Evolutionary conservation across 2,888 invertebrate genomes (phyloP).

Genomic region (Periphyllus acericola): DNA sequence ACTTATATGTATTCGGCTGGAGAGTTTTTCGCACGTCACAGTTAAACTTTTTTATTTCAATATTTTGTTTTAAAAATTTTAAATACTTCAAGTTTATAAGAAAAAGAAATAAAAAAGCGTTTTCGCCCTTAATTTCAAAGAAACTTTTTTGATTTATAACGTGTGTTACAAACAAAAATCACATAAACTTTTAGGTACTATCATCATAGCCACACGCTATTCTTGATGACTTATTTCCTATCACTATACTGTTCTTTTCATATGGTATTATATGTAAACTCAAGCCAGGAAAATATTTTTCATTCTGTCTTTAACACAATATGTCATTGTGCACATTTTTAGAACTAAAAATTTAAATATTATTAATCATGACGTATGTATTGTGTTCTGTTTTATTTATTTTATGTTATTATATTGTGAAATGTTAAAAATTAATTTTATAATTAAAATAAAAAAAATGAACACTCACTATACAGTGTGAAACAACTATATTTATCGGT

Average conservation of each 20-base stretch:
- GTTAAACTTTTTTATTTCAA: background rate
- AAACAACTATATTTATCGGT: background rate
- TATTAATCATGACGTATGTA: background rate
- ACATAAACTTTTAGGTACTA: background rate
- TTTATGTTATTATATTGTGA: background rate
- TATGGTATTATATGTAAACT: background rate
- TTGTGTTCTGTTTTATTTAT: background rate
- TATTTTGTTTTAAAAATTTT: background rate
- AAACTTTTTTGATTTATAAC: slow-evolving; percentile 31
- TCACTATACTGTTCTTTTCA: background rate
- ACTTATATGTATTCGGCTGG: too few relatives aligned
- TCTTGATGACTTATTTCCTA: background rate
- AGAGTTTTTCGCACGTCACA: background rate
- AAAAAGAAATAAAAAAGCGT: background rate
- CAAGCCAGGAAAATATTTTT: background rate
- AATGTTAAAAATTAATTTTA: background rate
- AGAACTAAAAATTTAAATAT: background rate
- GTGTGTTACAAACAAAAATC: background rate
- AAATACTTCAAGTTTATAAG: background rate
- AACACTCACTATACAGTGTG: background rate
- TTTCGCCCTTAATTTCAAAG: background rate
- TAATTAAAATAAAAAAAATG: background rate
- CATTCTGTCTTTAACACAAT: background rate
- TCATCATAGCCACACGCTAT: background rate
- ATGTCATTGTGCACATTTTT: background rate